Percentiles rank a stretch among this genome's conserved stretches.
phyloP scores from a whole-genome alignment of 2,888 invertebrate genomes.

The Myopa tessellatipennis region DNA sequence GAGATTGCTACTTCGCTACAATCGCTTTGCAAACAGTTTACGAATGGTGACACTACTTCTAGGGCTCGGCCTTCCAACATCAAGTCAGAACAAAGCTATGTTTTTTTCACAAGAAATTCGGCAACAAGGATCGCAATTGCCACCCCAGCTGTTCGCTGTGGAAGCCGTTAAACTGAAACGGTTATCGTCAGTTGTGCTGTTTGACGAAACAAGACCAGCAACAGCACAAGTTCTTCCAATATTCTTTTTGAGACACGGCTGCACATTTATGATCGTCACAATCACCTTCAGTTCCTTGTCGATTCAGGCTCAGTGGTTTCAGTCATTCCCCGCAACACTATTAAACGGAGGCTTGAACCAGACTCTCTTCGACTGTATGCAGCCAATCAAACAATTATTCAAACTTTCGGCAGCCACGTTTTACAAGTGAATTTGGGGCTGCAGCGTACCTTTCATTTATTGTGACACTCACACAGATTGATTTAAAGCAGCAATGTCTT shows the following conservation, averaged over 20 bases:
- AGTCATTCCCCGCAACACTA: constrained; percentile 37
- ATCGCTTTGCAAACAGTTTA: background rate
- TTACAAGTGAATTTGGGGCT: no score
- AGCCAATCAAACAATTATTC: no score
- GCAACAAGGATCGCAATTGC: constrained; percentile 36
- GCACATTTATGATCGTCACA: constrained; percentile 34
- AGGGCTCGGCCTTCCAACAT: background rate
- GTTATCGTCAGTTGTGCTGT: constrained; percentile 32
- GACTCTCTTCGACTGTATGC: no score
- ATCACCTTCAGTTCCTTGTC: constrained; percentile 41
- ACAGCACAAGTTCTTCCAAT: constrained; percentile 10
- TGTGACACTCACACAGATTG: constrained; percentile 15
- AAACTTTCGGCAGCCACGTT: no score
- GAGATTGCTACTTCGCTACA: background rate
- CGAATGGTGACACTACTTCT: no score
- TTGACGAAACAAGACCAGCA: constrained; percentile 38
- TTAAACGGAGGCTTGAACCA: no score
- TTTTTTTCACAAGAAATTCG: constrained; percentile 39
- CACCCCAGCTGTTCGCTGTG: constrained; percentile 19
- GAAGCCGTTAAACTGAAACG: constrained; percentile 1
- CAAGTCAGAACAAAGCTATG: constrained; percentile 25
- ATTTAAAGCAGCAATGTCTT: constrained; percentile 38
- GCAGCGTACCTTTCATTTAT: no score
- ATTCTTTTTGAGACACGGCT: background rate
- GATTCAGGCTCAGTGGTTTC: constrained; percentile 49